Evolutionary conservation across 2,797 vertebrate genomes (phyloP), one percentile per base, ranked within the genome.

Genomic region (Enteromius treurensis): DNA sequence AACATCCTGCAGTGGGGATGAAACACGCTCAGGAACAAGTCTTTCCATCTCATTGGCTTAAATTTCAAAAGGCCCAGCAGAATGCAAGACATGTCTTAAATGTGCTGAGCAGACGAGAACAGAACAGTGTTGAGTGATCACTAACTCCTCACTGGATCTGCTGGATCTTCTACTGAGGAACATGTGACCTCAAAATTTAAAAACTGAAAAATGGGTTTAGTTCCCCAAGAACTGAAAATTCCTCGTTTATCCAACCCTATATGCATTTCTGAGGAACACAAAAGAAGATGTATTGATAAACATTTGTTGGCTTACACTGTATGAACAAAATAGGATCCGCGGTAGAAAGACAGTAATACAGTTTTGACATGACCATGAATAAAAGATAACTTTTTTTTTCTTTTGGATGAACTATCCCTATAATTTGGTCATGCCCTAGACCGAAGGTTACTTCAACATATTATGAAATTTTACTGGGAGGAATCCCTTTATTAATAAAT

Each of bases 1-100:
- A 92, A 94, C 93, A 94, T 95, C 93, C 89, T 93, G 92, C 92
- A 79, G 86, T 89, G 92, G 92, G 94, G 91, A 95, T 93, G 91
- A 95, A 95, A 92, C 91, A 87, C 87, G 86, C 84, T 88, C 85
- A 90, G 91, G 90, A 92, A 94, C 90, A 94, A 92, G 87, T 86
- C 92, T 90, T 92, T 93, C 91, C 90, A 89, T 94, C 92, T 95
- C 89, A 90, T 85, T 78, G 91, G 89, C 88, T 88, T 90, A 37
- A 65, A 87, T 92, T 91, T 93, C 90, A 93, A 91, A 95, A 93
- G 89, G 91, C 88, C 89, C 89, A 84, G 85, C 88, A 89, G 93
- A 95, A 94, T 94, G 93, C 87, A 91, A 92, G 92, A 92, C 92
- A 90, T 91, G 90, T 88, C 91, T 91, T 86, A 92, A 92, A 90